phyloP scores from a whole-genome alignment of 2,888 invertebrate genomes.

The Drosophila lutescens region DNA sequence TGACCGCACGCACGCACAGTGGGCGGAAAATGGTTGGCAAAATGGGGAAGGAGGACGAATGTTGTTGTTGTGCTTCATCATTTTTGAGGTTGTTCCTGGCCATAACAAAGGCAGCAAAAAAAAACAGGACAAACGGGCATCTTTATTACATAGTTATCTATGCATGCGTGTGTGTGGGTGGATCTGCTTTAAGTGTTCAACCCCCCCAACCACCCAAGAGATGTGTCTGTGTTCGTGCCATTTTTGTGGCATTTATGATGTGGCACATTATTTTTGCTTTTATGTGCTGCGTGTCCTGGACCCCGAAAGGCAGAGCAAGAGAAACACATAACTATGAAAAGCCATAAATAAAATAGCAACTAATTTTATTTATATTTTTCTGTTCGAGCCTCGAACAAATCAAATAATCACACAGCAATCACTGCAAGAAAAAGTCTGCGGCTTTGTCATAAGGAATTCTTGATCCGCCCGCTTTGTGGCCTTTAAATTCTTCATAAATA shows the following conservation, averaged over 20 bases:
- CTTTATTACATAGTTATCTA: constrained; percentile 65
- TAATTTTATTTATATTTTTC: constrained; percentile 78
- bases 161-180: constrained; percentile 22
- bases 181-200: constrained; percentile 60
- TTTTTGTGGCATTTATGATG: constrained; percentile 79
- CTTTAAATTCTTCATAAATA: constrained; percentile 24
- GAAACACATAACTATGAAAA: constrained; percentile 37
- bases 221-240: constrained; percentile 50
- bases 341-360: constrained; percentile 79
- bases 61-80: constrained; percentile 69
- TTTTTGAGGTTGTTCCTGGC: constrained; percentile 73
- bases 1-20: constrained; percentile 64
- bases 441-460: background rate
- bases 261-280: constrained; percentile 73
- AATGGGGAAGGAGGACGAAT: constrained; percentile 3
- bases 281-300: constrained; percentile 54
- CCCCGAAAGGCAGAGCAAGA: constrained; percentile 22
- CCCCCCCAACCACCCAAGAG: constrained; percentile 12
- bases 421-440: constrained; percentile 10
- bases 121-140: constrained; percentile 57
- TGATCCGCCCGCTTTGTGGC: constrained; percentile 3
- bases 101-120: constrained; percentile 36
- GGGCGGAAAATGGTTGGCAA: constrained; percentile 14
- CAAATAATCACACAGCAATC: constrained; percentile 64
- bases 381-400: constrained; percentile 52